Conservation (phyloP, 2,113 vertebrate species). For the Ibidorhyncha struthersii region DNA sequence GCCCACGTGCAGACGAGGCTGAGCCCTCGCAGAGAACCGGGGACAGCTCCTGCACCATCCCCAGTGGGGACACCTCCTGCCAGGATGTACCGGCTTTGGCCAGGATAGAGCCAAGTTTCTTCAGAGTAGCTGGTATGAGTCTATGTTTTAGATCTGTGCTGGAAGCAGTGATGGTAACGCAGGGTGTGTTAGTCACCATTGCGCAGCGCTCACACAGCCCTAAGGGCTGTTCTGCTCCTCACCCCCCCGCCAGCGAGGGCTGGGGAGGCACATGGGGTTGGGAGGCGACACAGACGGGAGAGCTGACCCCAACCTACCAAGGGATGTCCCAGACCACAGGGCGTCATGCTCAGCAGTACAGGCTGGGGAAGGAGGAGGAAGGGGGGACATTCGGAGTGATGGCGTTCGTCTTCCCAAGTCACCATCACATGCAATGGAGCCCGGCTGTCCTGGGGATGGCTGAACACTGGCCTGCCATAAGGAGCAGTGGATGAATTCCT, state of each 20-base stretch:
- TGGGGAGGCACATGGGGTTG: not conserved
- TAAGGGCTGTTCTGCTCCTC: not conserved
- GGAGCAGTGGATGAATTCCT: not conserved
- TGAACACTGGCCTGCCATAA: not conserved
- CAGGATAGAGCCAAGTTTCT: not conserved
- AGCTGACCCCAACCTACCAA: not conserved
- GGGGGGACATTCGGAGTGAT: not conserved
- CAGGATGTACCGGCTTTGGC: fast-evolving
- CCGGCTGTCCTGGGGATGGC: not conserved
- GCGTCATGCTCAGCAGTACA: fast-evolving
- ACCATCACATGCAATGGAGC: fast-evolving
- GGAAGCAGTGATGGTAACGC: fast-evolving
- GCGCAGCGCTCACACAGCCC: fast-evolving
- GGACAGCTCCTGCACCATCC: not conserved
- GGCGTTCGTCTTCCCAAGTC: not conserved
- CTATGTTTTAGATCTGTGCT: not conserved
- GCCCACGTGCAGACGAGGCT: fast-evolving
- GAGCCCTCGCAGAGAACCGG: fast-evolving
- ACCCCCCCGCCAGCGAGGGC: not conserved
- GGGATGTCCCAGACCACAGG: not conserved
- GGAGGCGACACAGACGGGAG: fast-evolving
- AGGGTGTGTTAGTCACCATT: fast-evolving
- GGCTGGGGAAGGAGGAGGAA: not conserved
- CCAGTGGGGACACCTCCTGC: not conserved
- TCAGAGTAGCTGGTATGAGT: not conserved